A percentile compares a stretch with the other conserved stretches of the same genome.
Conservation (phyloP, 2,797 vertebrate species). For the Sylvilagus floridanus region DNA sequence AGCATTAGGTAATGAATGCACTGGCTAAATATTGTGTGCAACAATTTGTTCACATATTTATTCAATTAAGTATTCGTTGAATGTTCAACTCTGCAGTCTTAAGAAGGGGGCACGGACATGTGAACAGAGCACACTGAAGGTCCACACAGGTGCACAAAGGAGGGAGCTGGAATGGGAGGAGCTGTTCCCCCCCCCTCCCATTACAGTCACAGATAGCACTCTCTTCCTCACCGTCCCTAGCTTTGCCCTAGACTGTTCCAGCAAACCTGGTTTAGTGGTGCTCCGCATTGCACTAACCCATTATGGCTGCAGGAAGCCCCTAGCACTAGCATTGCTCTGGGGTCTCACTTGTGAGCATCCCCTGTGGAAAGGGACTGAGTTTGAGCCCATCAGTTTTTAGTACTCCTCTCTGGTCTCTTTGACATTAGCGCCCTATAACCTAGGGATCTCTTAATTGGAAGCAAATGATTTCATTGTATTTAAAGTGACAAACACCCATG, state of each 20-base stretch:
- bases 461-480: not conserved
- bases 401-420: not conserved
- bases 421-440: not conserved
- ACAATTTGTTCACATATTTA: not conserved
- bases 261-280: not conserved
- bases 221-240: not conserved
- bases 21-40: not conserved
- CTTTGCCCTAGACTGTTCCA: not conserved
- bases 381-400: not conserved
- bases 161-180: accelerated
- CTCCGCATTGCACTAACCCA: accelerated
- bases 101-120: accelerated
- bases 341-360: not conserved
- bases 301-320: accelerated
- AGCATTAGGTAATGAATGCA: not conserved
- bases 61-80: not conserved
- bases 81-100: not conserved
- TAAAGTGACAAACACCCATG: not conserved
- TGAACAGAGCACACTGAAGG: not conserved
- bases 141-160: accelerated
- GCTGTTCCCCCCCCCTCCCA: not conserved
- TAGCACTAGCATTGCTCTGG: accelerated
- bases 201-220: not conserved
- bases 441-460: conserved; percentile 1
- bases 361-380: not conserved